phyloP scores from a whole-genome alignment of 2,888 invertebrate genomes.

The Iphiclides podalirius region DNA sequence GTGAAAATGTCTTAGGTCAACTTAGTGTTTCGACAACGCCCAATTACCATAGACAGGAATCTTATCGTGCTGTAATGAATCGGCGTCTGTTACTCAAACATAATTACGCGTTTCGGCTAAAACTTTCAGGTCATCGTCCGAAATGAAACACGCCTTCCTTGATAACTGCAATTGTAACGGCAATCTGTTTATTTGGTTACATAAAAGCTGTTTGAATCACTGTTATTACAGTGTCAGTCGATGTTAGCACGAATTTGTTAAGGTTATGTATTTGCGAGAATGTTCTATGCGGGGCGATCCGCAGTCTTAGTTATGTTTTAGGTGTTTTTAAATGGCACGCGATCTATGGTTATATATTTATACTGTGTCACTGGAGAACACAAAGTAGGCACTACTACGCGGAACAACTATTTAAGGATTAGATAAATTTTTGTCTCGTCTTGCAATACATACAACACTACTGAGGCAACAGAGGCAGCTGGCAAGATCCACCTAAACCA shows the following conservation, averaged over 20 bases:
- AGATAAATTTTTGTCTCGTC: no score
- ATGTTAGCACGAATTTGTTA: not conserved
- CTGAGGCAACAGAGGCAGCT: no score
- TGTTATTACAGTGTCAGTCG: not conserved
- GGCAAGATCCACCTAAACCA: no score
- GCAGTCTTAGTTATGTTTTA: no score
- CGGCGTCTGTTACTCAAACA: slow-evolving; percentile 7
- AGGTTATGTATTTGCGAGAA: not conserved
- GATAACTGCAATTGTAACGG: not conserved
- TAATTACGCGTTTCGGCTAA: slow-evolving; percentile 16
- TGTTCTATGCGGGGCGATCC: no score
- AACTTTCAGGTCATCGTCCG: slow-evolving; percentile 2
- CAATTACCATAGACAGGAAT: slow-evolving; percentile 16
- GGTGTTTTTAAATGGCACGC: no score
- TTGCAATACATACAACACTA: no score
- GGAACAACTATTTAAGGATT: no score
- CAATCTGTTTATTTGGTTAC: not conserved
- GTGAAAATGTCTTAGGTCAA: slow-evolving; percentile 20
- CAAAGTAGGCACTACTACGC: no score
- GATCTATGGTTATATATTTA: no score
- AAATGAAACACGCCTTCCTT: not conserved
- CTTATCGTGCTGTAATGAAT: slow-evolving; percentile 20
- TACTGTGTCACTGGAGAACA: no score
- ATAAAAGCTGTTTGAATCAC: not conserved
- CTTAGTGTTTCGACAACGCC: slow-evolving; percentile 16